Evolutionary conservation across 2,888 invertebrate species (phyloP), one percentile per base, ranked within the genome.

Genomic region (Buathra laborator): DNA sequence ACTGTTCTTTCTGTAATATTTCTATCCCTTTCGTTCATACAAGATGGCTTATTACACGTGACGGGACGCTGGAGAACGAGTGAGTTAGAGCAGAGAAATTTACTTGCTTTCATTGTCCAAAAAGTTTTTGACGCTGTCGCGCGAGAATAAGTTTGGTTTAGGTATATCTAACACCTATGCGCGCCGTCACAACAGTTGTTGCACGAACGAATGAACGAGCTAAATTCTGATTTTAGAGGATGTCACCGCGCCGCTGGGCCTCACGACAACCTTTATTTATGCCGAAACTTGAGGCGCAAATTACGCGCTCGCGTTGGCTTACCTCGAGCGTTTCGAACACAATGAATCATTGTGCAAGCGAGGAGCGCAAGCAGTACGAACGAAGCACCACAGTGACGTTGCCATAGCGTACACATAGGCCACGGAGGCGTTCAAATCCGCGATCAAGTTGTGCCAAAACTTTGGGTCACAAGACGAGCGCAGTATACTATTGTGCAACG

Each of bases 91-190:
- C 51, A 32, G 62, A 83, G 81, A 56, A 56, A 79, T 83, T 84
- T 83, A 46, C 68, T 59, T 19, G 12, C 59, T 14, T 44, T 83
- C 72, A 88, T 89, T 89, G 87, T 88, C 64, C 37, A 67, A 87
- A 89, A 89, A 62, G 83, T 90, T 90, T 87, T 78, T 86, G 86
- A 86, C 82, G 86, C 46, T 43, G 56, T 77, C 70, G 51, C 43
- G 19, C 70, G 32, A 76, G 77, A 75, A 59, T 43, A 12, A 62
- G 9, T 48, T 32, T 24, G 10, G n/a, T 32, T 43, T 0, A 24
- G 24, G 24, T 24, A 37, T 43, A 43, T 14, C 43, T 14, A 46
- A 37, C 10, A 43, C n/a, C 43, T 14, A 46, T 9, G 59, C 56
- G 56, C 29, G 46, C 1, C 29, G 14, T n/a, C 46, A 66, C 71